Percentiles rank a stretch among this genome's conserved stretches.
These are phyloP conservation scores for Kryptolebias ocellatus DNA, from an alignment of 2,797 vertebrate species.

Conservation along the genomic window DNA sequence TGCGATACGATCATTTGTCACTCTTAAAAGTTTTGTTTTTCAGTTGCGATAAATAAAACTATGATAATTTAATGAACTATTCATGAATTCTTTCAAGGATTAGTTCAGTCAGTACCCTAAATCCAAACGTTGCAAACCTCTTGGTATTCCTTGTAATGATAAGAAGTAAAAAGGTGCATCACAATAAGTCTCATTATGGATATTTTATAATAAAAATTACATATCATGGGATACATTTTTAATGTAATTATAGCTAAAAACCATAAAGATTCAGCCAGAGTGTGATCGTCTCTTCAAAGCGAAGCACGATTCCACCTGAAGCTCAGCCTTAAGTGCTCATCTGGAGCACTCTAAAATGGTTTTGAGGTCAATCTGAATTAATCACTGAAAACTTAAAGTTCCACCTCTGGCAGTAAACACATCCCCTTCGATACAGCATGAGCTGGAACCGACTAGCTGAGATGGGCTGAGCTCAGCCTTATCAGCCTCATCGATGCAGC, in stretches of 20 bases:
- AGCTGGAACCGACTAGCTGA: constrained; percentile 45
- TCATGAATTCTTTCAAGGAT: no score
- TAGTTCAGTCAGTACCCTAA: neutral
- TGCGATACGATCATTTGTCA: neutral
- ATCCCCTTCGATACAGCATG: constrained; percentile 43
- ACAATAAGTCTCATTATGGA: neutral
- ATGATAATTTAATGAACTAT: no score
- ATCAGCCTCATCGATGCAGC: constrained; percentile 50
- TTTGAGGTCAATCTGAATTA: constrained; percentile 57
- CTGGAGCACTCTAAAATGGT: constrained; percentile 40
- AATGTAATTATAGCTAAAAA: neutral
- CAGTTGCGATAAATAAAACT: no score
- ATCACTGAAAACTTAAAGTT: constrained; percentile 49
- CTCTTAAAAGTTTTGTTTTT: no score
- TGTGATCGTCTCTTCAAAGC: constrained; percentile 38
- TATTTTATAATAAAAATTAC: neutral
- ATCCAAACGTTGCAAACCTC: neutral
- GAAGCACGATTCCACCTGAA: constrained; percentile 32
- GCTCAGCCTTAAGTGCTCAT: constrained; percentile 41
- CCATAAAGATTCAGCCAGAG: constrained; percentile 26
- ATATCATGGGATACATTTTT: neutral
- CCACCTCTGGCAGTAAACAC: constrained; percentile 38
- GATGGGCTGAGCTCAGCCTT: constrained; percentile 38
- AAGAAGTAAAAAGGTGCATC: neutral
- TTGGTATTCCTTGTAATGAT: no score